Base-by-base conservation (phyloP, 1,140 invertebrate genomes). In the Lerema accius region DNA sequence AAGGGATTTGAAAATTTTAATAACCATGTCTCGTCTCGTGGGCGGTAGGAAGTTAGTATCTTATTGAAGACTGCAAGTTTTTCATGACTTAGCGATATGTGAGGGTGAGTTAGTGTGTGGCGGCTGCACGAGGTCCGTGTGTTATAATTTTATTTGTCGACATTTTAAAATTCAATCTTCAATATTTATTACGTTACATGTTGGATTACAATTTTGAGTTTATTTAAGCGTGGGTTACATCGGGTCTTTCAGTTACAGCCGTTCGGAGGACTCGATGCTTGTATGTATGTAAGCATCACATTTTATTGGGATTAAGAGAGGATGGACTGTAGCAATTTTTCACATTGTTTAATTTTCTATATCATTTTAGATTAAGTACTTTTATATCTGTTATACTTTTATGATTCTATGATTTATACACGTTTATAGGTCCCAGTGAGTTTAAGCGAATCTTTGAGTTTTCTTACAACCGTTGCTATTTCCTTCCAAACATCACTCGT, bases 1-100 rank as follows among this genome's bases (percentile, higher is more conserved):
- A 19, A 53, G 50, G 5, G 16, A 16, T 53, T n/a, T 23, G 4
- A 39, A 23, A 40, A 2, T 11, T 17, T 23, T 0, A 23, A 65
- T 67, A 67, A 80, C 79, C 84, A 78, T 71, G 79, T 87, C 80
- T 87, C 84, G 82, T 80, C 74, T 58, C 74, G 72, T 71, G 71
- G 63, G 63, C 72, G 63, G 76, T 73, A 77, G 71, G 62, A 67
- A 74, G 63, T 67, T 82, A 77, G 78, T 83, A 82, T 84, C 76
- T 73, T 82, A 80, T 73, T 78, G 84, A 89, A 89, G 86, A 89
- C 86, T 89, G 86, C 84, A 85, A 83, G 73, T 86, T 76, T 78
- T 81, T 83, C 78, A 80, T 51, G 73, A 69, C 71, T 73, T 80
- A 80, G 78, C 74, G 75, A 70, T 63, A 78, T 75, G 80, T 77